Evolutionary conservation across 2,888 invertebrate genomes (phyloP).

Genomic region (Erpobdella octoculata): DNA sequence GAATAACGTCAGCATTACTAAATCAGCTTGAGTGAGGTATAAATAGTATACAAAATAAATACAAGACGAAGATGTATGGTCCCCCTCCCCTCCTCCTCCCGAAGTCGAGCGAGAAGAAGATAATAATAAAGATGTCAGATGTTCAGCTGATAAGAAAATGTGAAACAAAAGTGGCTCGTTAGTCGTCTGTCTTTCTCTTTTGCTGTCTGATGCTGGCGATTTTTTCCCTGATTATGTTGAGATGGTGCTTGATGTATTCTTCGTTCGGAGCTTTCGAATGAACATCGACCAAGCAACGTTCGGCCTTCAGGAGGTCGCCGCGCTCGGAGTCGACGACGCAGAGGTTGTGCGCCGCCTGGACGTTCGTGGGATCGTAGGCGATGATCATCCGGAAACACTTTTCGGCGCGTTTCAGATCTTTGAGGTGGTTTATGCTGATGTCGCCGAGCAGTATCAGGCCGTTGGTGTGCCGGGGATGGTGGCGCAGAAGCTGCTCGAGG

Average conservation of each 20-base stretch:
- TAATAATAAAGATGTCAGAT: too few species aligned
- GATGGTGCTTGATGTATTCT: conserved; percentile 80
- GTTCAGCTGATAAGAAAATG: too few species aligned
- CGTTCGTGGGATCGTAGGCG: conserved; percentile 67
- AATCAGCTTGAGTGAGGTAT: too few species aligned
- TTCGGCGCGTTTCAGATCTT: conserved; percentile 86
- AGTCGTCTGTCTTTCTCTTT: background rate
- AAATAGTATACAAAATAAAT: too few species aligned
- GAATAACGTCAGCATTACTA: too few species aligned
- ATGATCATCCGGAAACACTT: conserved; percentile 83
- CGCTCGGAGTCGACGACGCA: conserved; percentile 91
- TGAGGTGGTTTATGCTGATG: conserved; percentile 88
- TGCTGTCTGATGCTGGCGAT: background rate
- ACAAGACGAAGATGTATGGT: too few species aligned
- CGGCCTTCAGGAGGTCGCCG: conserved; percentile 74
- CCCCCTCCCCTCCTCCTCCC: too few species aligned
- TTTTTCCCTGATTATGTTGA: conserved; percentile 75
- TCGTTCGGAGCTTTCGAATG: conserved; percentile 70
- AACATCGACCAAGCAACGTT: conserved; percentile 73
- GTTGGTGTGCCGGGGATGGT: conserved; percentile 28
- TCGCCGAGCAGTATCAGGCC: conserved; percentile 77
- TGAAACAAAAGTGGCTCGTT: too few species aligned
- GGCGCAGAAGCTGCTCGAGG: conserved; percentile 72
- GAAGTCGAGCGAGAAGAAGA: too few species aligned
- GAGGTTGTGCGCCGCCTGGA: conserved; percentile 68